Base-by-base conservation (phyloP, 2,113 vertebrate species). In the Madoqua kirkii region DNA sequence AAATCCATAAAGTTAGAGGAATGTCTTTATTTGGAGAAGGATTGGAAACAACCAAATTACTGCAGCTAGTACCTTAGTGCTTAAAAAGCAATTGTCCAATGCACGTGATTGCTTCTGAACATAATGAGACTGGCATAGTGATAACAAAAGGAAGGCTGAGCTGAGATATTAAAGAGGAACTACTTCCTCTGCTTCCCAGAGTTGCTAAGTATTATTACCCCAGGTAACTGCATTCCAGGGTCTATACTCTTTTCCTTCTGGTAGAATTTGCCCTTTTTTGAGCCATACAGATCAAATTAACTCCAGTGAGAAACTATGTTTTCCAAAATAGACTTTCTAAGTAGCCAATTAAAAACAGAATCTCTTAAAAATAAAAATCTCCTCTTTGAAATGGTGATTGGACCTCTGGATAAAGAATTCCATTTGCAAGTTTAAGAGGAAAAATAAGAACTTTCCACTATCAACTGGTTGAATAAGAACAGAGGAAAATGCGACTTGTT, bases 21-120 rank as follows among this genome's bases (percentile, higher is more conserved):
- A 81, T 95, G 91, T 81, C 94, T 96, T 98, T 89, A 87, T 94
- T 93, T 97, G 91, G 94, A 97, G 91, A 94, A 91, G 81, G 62
- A 15, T 74, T 93, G 91, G 83, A 93, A 91, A 91, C 43, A 96
- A n/a, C 60, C 82, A 88, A 62, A 93, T 90, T 67, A 90, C 52
- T 55, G 87, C 87, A 31, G n/a, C 19, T 50, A 36, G 79, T 93
- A 95, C 74, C 84, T 43, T 45, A 83, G 96, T 76, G 93, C 93
- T 97, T 97, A 93, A 89, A 95, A 97, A 96, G 87, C 91, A 93
- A 71, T 97, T 31, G 5, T 55, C 21, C 1, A 15, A n/a, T 25
- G 50, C 54, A 21, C 67, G 48, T 62, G 79, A 92, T 96, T 84
- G 83, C 96, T 82, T 93, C 57, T 50, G 95, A 96, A 74, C 14